Evolutionary conservation across 2,888 invertebrate species (phyloP).

Genomic region (Thera britannica): DNA sequence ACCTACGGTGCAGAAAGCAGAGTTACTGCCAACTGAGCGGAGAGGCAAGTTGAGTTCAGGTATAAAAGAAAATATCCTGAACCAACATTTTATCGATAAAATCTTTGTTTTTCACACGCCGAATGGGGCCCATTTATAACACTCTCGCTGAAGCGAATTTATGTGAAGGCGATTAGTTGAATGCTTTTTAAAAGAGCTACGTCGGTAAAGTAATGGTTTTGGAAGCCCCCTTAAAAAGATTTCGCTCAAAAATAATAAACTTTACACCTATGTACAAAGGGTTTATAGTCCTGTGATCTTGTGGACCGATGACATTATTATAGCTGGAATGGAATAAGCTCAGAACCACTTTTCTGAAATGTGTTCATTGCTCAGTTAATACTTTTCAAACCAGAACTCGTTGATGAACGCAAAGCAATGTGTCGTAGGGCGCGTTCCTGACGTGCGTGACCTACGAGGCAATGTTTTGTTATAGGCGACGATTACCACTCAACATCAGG

Average conservation of each 20-base stretch:
- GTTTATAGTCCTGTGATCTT: too few species aligned
- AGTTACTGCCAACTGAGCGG: too few species aligned
- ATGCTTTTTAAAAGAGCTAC: slow-evolving; percentile 62
- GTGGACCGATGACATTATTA: too few species aligned
- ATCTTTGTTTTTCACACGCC: slow-evolving; percentile 31
- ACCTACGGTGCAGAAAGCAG: too few species aligned
- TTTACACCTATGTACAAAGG: too few species aligned
- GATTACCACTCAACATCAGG: too few species aligned
- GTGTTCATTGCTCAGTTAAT: too few species aligned
- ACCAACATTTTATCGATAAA: slow-evolving; percentile 23
- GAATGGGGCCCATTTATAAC: slow-evolving; percentile 48
- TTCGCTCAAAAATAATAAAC: neutral
- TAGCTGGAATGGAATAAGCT: too few species aligned
- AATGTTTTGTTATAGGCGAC: too few species aligned
- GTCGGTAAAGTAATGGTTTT: slow-evolving; percentile 53
- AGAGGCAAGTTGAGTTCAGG: neutral
- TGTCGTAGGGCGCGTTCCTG: too few species aligned
- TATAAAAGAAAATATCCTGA: slow-evolving; percentile 10
- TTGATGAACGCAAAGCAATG: neutral
- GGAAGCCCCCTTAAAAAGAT: slow-evolving; percentile 1
- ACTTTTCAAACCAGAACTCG: neutral
- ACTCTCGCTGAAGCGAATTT: slow-evolving; percentile 53
- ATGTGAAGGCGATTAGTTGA: slow-evolving; percentile 64
- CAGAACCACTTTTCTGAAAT: too few species aligned
- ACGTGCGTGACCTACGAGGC: neutral